These are phyloP conservation scores for Cervus canadensis DNA, from an alignment of 2,113 vertebrate species.

Conservation along the genomic window DNA sequence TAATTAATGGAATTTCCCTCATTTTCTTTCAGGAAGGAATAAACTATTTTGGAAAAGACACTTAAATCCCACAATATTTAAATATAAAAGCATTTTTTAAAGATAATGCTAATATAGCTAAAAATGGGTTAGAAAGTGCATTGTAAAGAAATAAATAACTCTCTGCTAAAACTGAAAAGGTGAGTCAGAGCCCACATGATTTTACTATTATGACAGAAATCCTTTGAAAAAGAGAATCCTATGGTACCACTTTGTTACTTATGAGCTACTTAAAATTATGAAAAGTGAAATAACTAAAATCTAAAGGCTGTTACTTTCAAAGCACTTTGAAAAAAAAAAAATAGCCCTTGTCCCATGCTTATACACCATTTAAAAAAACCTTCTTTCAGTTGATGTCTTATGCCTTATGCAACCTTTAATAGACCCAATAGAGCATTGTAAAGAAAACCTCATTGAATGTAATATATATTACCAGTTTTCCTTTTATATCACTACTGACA, in stretches of 20 bases:
- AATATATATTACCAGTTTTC: conserved; percentile 20
- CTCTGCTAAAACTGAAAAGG: conserved; percentile 68
- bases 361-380: background rate
- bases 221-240: conserved; percentile 27
- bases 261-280: conserved; percentile 47
- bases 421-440: conserved; percentile 21
- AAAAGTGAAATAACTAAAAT: conserved; percentile 39
- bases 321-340: conserved; percentile 29
- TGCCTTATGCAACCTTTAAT: background rate
- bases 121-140: conserved; percentile 80
- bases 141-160: conserved; percentile 79
- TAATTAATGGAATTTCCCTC: conserved; percentile 65
- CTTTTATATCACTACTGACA: conserved; percentile 20
- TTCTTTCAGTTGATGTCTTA: background rate
- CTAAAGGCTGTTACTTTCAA: conserved; percentile 33
- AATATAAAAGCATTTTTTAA: conserved; percentile 66
- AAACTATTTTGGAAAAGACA: conserved; percentile 61
- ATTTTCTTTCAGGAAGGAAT: conserved; percentile 55
- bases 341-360: conserved; percentile 17
- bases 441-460: background rate
- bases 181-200: conserved; percentile 47
- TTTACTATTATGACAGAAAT: conserved; percentile 52
- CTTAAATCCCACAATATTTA: conserved; percentile 65
- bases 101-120: conserved; percentile 68
- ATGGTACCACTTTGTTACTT: conserved; percentile 15